phyloP scores from a whole-genome alignment of 2,113 vertebrate genomes.

The Chloropsis cyanopogon region DNA sequence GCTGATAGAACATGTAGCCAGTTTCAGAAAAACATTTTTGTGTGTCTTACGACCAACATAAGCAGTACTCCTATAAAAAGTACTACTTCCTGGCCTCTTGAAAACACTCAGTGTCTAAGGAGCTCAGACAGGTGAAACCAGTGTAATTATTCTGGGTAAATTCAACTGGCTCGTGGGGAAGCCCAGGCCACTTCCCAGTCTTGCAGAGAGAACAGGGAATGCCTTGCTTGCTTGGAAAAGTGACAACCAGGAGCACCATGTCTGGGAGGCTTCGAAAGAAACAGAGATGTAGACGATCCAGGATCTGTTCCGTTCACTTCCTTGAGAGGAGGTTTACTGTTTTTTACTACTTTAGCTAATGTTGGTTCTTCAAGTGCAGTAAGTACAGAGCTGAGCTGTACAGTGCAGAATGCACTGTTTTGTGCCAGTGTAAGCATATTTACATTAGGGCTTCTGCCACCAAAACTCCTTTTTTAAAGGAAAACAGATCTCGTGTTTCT shows the following conservation, averaged over 20 bases:
- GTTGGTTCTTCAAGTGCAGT: not conserved
- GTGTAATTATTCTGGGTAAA: not conserved
- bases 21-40: not conserved
- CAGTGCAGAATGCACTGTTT: too few relatives aligned
- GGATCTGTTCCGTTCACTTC: not conserved
- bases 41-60: not conserved
- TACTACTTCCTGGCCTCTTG: not conserved
- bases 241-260: not conserved
- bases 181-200: not conserved
- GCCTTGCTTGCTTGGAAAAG: not conserved
- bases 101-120: not conserved
- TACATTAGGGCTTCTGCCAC: constrained; percentile 9
- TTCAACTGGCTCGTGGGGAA: not conserved
- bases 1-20: accelerated
- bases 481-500: not conserved
- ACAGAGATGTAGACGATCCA: not conserved
- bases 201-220: not conserved
- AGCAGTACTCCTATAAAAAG: not conserved
- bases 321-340: not conserved
- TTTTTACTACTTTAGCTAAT: not conserved
- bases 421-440: constrained; percentile 1
- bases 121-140: not conserved
- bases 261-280: not conserved
- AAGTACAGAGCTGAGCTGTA: too few relatives aligned
- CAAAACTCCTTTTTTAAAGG: not conserved